Base-by-base conservation (phyloP, 1,140 invertebrate species). In the Pseudomyrmex dendroicus region DNA sequence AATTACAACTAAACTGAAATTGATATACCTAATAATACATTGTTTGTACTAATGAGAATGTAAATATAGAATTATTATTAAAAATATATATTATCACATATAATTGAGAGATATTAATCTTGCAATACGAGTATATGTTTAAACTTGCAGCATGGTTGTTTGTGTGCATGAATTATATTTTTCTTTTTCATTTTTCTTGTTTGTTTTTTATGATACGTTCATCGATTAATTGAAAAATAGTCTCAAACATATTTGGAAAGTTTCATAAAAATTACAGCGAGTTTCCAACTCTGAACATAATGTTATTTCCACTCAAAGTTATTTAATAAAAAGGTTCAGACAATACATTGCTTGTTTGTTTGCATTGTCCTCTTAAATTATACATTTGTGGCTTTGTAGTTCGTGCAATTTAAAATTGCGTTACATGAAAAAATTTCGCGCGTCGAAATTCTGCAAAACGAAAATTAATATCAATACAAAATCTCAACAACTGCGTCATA, bases 281-380 rank as follows among this genome's bases (percentile, higher is more conserved):
- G 12, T 10, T 15, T 66, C 20, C 22, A 12, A 46, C 8, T 8
- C 48, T 9, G 46, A 77, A 52, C 25, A 77, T 66, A 62, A 77
- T 80, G 64, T 73, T 80, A 80, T 80, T 80, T 80, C 46, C 48
- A n/a, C n/a, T n/a, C 20, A 13, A 80, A 80, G 64, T 80, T 80
- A 54, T 73, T 80, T 80, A 80, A 80, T 80, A 80, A 80, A 80
- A 80, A 80, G 73, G 77, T 80, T 80, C 46, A 25, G 25, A 44
- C 61, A n/a, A 52, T 22, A 66, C 73, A 77, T 66, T 22, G 8
- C 48, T 62, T 48, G 25, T 66, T 77, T 35, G 62, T 73, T 73
- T 73, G 56, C 48, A 77, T 20, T 20, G 20, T 77, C 13, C 25
- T 64, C 46, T 77, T 62, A n/a, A n/a, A n/a, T n/a, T n/a, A 66